Percentiles rank a stretch among this genome's conserved stretches.
Conservation (phyloP, 2,888 invertebrate species). For the Rhingia campestris region DNA sequence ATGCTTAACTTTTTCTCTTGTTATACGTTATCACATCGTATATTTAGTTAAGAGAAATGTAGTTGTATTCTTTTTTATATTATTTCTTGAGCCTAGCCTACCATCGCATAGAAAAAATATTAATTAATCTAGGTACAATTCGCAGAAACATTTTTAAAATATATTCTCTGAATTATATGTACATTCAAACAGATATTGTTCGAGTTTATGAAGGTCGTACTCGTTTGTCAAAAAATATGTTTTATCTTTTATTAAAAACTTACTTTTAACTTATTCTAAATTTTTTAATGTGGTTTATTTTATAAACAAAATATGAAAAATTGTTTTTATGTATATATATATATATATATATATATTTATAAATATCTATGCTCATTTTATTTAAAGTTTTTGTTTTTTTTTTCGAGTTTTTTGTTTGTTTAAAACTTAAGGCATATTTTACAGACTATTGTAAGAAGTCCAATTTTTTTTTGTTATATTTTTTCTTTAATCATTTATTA, state of each 20-base stretch:
- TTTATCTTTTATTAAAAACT: not conserved
- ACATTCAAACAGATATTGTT: not conserved
- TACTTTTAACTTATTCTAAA: not conserved
- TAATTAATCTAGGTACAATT: conserved; percentile 1
- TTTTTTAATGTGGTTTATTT: conserved; percentile 2
- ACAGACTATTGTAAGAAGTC: conserved; percentile 43
- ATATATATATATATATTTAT: no score
- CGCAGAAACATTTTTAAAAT: not conserved
- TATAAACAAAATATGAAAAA: conserved; percentile 57
- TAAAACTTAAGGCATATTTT: conserved; percentile 58
- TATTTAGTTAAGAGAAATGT: conserved; percentile 35
- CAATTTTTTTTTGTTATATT: conserved; percentile 4
- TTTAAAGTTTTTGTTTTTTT: no score
- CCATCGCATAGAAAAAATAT: conserved; percentile 16
- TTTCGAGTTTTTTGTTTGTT: conserved; percentile 9
- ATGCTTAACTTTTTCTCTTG: conserved; percentile 26
- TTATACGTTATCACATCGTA: conserved; percentile 64
- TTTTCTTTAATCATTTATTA: not conserved
- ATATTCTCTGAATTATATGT: not conserved
- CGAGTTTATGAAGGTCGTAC: not conserved
- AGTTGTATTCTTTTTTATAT: conserved; percentile 15
- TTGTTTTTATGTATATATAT: conserved; percentile 12
- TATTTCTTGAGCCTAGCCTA: conserved; percentile 11
- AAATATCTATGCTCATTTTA: no score
- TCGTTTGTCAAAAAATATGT: conserved; percentile 6